Evolutionary conservation across 2,888 invertebrate species (phyloP).

Genomic region (Carpatolechia fugitivella): DNA sequence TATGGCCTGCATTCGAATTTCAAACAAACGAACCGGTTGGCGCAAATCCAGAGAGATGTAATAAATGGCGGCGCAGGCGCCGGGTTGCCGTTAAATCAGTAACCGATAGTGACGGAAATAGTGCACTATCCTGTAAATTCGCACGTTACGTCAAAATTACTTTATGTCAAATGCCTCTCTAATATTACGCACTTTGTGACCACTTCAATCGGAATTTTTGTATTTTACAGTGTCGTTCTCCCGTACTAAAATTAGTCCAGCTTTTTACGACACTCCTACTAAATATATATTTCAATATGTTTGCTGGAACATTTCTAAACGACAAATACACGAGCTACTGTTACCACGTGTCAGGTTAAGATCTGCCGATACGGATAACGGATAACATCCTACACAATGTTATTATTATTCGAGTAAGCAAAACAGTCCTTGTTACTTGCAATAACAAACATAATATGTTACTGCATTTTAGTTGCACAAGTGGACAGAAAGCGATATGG

Average conservation of each 20-base stretch:
- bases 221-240: not conserved
- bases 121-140: conserved; percentile 42
- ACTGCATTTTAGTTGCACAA: too few species aligned
- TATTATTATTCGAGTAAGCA: too few species aligned
- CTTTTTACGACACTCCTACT: not conserved
- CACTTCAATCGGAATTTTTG: not conserved
- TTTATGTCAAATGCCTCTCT: conserved; percentile 28
- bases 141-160: conserved; percentile 30
- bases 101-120: conserved; percentile 55
- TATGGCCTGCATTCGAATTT: conserved; percentile 37
- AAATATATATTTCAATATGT: not conserved
- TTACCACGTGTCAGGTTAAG: not conserved
- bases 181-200: conserved; percentile 29
- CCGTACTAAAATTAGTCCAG: not conserved
- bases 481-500: too few species aligned
- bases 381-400: too few species aligned
- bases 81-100: conserved; percentile 53
- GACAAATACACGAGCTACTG: not conserved
- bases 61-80: conserved; percentile 69
- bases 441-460: too few species aligned
- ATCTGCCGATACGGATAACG: too few species aligned
- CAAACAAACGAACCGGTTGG: conserved; percentile 42
- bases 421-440: too few species aligned
- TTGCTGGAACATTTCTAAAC: not conserved
- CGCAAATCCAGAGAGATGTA: conserved; percentile 61